Evolutionary conservation across 2,888 invertebrate species (phyloP).

Genomic region (Sceliomorpha sp.): DNA sequence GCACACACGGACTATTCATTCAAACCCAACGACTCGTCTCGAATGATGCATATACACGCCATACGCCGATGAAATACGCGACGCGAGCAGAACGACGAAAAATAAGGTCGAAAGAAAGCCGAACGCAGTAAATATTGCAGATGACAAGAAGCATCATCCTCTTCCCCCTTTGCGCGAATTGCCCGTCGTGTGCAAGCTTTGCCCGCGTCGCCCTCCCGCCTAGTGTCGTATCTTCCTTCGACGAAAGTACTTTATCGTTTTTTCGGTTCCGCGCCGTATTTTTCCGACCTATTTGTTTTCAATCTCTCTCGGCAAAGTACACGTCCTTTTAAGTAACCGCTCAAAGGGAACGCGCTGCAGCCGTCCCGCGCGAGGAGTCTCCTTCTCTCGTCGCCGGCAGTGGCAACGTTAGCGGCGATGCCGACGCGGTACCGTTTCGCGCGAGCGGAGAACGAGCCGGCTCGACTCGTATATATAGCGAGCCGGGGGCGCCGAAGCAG

Average conservation of each 20-base stretch:
- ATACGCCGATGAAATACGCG: too few species aligned
- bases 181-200: slow-evolving; percentile 5
- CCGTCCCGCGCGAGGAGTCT: too few species aligned
- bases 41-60: too few species aligned
- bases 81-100: too few species aligned
- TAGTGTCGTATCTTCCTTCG: slow-evolving; percentile 13
- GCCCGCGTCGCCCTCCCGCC: slow-evolving; percentile 26
- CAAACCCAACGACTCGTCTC: too few species aligned
- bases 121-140: not conserved
- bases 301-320: slow-evolving; percentile 39
- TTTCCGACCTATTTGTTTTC: slow-evolving; percentile 55
- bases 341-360: slow-evolving; percentile 49
- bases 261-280: slow-evolving; percentile 30
- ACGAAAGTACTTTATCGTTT: slow-evolving; percentile 28
- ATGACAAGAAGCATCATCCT: not conserved
- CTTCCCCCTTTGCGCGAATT: slow-evolving; percentile 12
- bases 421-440: slow-evolving; percentile 26
- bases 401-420: too few species aligned
- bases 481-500: too few species aligned
- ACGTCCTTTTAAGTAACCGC: slow-evolving; percentile 45
- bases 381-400: too few species aligned
- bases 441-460: too few species aligned
- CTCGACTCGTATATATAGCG: too few species aligned
- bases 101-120: not conserved
- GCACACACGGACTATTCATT: too few species aligned